Base-by-base conservation (phyloP, 2,888 invertebrate genomes). In the Drosophila quasianomalipes region DNA sequence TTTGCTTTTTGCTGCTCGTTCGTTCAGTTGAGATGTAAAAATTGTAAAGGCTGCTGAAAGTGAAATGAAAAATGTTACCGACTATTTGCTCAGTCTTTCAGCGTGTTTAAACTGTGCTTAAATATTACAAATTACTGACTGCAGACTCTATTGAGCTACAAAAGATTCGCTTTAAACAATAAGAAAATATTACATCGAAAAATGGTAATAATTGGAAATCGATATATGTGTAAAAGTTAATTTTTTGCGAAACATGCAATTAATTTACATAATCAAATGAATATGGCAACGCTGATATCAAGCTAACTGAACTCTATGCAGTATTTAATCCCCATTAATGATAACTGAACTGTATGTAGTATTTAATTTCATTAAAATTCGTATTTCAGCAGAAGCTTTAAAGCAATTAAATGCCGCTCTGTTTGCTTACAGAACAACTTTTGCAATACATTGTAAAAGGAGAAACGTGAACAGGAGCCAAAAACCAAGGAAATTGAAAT, bases 401-500 rank as follows among this genome's bases (percentile, higher is more conserved):
- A 51, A 30, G 0, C n/a, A 37, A 31, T 68, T 39, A n/a, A 44
- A 33, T 59, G 28, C 9, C 58, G 31, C 19, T 54, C 26, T 22
- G 55, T 67, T 58, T 30, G 37, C 49, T 79, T 75, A 1, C 79
- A 79, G 75, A 60, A 44, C 10, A 47, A 52, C 19, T 68, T 68
- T 49, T 26, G 30, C 2, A 26, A 22, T 9, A 26, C 39, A 22
- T 44, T 26, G 30, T 12, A 6, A 19, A 30, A 35, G 26, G 22
- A 37, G 28, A n/a, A 41, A 19, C 16, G 16, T 2, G 35, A 41
- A 12, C 14, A 28, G 47, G 28, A 39, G 28, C 31, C 26, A 12
- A 58, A 69, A 58, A 16, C 52, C 66, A 49, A 59, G 63, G 39
- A 68, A 75, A 74, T 75, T 73, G 62, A 79, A 87, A 76, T 62